These are phyloP conservation scores for Gallinago media DNA, from an alignment of 2,113 vertebrate genomes.

Conservation along the genomic window DNA sequence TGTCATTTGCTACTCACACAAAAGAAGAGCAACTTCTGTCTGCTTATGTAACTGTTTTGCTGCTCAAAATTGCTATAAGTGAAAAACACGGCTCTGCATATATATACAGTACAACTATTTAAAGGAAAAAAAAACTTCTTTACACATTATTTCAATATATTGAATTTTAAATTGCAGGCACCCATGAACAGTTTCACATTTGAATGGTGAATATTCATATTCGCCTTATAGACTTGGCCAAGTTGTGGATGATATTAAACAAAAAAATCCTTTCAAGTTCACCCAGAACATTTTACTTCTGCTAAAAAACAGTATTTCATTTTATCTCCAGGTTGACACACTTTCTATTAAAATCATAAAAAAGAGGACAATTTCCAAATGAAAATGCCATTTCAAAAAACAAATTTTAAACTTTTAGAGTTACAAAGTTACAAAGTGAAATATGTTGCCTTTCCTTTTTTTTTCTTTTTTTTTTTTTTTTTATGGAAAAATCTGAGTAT, in stretches of 20 bases:
- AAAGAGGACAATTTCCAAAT: not conserved
- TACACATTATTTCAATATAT: not conserved
- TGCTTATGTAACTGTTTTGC: not conserved
- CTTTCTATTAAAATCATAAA: not conserved
- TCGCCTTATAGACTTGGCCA: not conserved
- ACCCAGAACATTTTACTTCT: not conserved
- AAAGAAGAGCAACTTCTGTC: not conserved
- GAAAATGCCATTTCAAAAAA: not conserved
- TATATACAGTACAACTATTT: not conserved
- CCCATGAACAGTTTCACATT: not conserved
- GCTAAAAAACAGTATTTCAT: not conserved
- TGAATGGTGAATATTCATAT: not conserved
- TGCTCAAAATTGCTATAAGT: not conserved
- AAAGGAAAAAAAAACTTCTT: not conserved
- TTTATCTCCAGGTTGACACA: not conserved
- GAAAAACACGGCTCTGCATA: not conserved
- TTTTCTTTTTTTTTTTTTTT: not conserved
- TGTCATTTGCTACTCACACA: not conserved
- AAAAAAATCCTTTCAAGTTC: not conserved
- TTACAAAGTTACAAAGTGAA: not conserved
- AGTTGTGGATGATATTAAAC: not conserved
- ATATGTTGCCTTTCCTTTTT: not conserved
- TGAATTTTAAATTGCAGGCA: not conserved
- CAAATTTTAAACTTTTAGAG: not conserved
- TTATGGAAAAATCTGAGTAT: not conserved